Evolutionary conservation across 2,797 vertebrate genomes (phyloP).

Genomic region (Rhinogobio ventralis): DNA sequence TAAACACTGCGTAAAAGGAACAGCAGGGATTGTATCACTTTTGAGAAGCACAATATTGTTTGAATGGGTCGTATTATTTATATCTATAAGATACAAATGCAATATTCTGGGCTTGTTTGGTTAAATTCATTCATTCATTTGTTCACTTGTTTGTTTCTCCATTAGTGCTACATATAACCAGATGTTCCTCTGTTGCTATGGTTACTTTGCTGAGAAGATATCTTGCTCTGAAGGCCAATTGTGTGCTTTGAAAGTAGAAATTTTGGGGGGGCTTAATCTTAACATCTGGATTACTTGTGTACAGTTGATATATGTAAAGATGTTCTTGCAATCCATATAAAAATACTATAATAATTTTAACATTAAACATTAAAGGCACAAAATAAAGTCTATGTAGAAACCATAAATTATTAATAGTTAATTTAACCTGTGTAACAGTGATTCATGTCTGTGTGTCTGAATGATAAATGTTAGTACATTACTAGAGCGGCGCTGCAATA

Average conservation of each 20-base stretch:
- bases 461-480: background rate
- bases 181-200: conserved; percentile 48
- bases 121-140: background rate
- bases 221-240: conserved; percentile 6
- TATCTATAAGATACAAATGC: background rate
- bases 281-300: background rate
- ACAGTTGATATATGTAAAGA: background rate
- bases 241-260: background rate
- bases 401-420: background rate
- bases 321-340: background rate
- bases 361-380: background rate
- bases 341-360: background rate
- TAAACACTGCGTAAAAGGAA: background rate
- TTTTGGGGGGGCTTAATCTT: background rate
- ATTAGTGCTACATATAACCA: conserved; percentile 19
- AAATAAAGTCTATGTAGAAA: background rate
- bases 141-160: background rate
- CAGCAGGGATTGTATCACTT: background rate
- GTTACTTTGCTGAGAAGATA: conserved; percentile 35
- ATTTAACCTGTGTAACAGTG: conserved; percentile 14
- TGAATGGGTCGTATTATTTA: background rate
- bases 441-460: conserved; percentile 11
- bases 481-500: background rate
- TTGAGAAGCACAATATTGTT: background rate
- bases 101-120: background rate